These are phyloP conservation scores for Poecilia wingei DNA, from an alignment of 2,797 vertebrate genomes.

Conservation along the genomic window DNA sequence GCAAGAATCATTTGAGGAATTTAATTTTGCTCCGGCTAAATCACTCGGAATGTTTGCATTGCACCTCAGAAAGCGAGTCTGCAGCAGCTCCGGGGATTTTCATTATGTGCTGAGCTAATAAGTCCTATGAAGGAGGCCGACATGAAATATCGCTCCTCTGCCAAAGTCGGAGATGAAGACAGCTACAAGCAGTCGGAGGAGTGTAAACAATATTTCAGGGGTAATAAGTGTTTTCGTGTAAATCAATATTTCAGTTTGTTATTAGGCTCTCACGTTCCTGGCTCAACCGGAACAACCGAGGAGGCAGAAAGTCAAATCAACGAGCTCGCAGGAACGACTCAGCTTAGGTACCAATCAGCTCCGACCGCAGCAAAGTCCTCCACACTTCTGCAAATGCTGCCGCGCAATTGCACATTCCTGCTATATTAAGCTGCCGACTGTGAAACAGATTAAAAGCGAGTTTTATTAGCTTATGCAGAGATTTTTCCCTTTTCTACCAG, in stretches of 20 bases:
- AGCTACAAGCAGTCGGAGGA: slow-evolving; percentile 34
- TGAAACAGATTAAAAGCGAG: slow-evolving; percentile 49
- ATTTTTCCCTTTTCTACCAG: slow-evolving; percentile 48
- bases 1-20: slow-evolving; percentile 78
- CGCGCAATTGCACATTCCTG: slow-evolving; percentile 38
- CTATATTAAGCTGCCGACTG: slow-evolving; percentile 48
- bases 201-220: slow-evolving; percentile 27
- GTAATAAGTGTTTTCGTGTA: slow-evolving; percentile 13
- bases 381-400: slow-evolving; percentile 18
- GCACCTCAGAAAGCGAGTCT: slow-evolving; percentile 52
- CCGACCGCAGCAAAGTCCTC: background rate
- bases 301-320: background rate
- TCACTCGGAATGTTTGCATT: slow-evolving; percentile 69
- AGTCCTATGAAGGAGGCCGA: slow-evolving; percentile 29
- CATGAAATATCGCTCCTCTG: slow-evolving; percentile 23
- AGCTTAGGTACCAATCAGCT: slow-evolving; percentile 19
- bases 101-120: slow-evolving; percentile 42
- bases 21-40: slow-evolving; percentile 71
- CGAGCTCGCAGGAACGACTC: slow-evolving; percentile 1
- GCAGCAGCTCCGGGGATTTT: slow-evolving; percentile 38
- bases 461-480: slow-evolving; percentile 47
- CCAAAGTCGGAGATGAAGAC: slow-evolving; percentile 37
- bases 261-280: slow-evolving; percentile 20
- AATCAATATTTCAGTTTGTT: slow-evolving; percentile 20
- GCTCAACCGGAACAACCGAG: background rate